phyloP scores from a whole-genome alignment of 2,888 invertebrate species.

The Drosophila antonietae region DNA sequence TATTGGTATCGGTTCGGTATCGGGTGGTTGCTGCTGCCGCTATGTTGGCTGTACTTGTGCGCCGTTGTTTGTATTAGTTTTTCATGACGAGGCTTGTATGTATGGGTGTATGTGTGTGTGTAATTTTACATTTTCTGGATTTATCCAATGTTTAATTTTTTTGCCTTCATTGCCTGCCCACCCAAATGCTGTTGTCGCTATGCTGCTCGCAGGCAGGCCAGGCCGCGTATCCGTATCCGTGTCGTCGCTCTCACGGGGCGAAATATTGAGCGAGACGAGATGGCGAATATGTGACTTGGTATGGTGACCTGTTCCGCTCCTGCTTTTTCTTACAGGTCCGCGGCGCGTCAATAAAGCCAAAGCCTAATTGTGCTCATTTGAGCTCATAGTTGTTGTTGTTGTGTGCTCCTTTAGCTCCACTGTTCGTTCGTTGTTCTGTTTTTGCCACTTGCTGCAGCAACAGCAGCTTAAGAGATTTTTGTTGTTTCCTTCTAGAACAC shows the following conservation, averaged over 20 bases:
- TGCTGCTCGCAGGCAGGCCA: constrained; percentile 28
- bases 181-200: constrained; percentile 56
- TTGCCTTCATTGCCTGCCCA: constrained; percentile 67
- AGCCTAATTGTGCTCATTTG: constrained; percentile 80
- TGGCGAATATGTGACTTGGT: constrained; percentile 64
- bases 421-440: constrained; percentile 38
- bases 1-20: constrained; percentile 63
- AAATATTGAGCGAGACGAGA: constrained; percentile 67
- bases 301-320: constrained; percentile 71
- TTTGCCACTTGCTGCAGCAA: constrained; percentile 41
- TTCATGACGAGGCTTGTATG: constrained; percentile 50
- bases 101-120: constrained; percentile 45
- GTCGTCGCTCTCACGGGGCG: constrained; percentile 53
- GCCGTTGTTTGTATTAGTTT: constrained; percentile 63
- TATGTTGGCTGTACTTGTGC: constrained; percentile 75
- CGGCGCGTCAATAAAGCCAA: constrained; percentile 72
- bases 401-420: constrained; percentile 49
- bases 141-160: constrained; percentile 77
- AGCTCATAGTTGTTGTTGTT: constrained; percentile 49
- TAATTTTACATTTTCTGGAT: constrained; percentile 77
- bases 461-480: constrained; percentile 63
- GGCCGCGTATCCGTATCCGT: constrained; percentile 41
- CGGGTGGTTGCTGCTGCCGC: constrained; percentile 50
- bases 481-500: constrained; percentile 63
- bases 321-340: constrained; percentile 39